Evolutionary conservation across 2,797 vertebrate genomes (phyloP), one percentile per base, ranked within the genome.

Genomic region (Lithobates sylvaticus): DNA sequence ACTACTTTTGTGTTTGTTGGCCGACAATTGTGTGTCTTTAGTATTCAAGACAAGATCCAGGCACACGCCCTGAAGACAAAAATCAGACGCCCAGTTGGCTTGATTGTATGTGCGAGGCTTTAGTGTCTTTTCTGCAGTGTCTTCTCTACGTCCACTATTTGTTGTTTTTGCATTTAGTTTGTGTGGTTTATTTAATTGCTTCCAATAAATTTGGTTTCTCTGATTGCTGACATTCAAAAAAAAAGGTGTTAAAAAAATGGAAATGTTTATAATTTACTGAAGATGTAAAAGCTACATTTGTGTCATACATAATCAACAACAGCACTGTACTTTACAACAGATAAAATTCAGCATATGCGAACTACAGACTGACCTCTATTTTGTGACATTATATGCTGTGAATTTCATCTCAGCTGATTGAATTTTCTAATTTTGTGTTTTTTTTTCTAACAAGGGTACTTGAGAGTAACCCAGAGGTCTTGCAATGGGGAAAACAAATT

Each of bases 391-490:
- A 86, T 70, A 73, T 58, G 64, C 80, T 65, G 68, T 67, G 34
- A 82, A 78, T 78, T 83, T 83, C 64, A 78, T 82, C 82, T 78
- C 32, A 78, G 74, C 81, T 86, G 84, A 86, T 86, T 86, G 78
- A 71, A 86, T 86, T 86, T 73, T 77, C 44, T 86, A 86, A 86
- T 81, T 86, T 29, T 7, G 32, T 76, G 84, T 5, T 9, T 27
- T 67, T 81, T 76, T 77, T 34, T 76, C 79, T 73, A 67, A 76
- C 50, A 83, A 83, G 74, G 23, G 67, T 67, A 34, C 80, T 86
- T 77, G 50, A 83, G 54, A 73, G 26, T 83, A 65, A 83, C 74
- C 79, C 29, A 50, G 70, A 78, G 79, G 80, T 77, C 64, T 68
- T 32, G 65, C 78, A 76, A 71, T 72, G 44, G 84, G 34, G 34